Conservation (phyloP, 2,113 vertebrate genomes). For the Poeciliopsis occidentalis region DNA sequence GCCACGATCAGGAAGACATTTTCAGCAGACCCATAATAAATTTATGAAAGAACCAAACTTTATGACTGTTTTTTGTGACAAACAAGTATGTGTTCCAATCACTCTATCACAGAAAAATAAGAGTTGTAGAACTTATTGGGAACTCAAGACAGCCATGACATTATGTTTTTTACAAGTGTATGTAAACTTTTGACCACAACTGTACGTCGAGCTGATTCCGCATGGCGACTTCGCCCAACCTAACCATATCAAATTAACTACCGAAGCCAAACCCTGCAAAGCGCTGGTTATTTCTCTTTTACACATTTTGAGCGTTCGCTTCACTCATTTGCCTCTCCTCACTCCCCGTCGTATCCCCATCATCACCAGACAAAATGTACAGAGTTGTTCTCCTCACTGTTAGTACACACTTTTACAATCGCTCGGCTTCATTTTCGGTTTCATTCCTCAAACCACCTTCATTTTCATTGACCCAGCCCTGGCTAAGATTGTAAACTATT, state of each 20-base stretch:
- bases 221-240: constrained; percentile 30
- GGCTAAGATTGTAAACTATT: constrained; percentile 84
- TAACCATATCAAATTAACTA: constrained; percentile 28
- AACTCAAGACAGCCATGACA: too few relatives aligned
- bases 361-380: constrained; percentile 57
- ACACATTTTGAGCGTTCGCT: constrained; percentile 38
- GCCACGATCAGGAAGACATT: too few relatives aligned
- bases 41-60: too few relatives aligned
- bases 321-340: too few relatives aligned
- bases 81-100: too few relatives aligned
- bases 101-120: too few relatives aligned
- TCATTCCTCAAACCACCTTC: constrained; percentile 64
- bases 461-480: constrained; percentile 76
- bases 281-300: constrained; percentile 15
- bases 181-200: too few relatives aligned
- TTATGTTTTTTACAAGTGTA: too few relatives aligned
- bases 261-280: constrained; percentile 37
- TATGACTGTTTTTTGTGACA: too few relatives aligned
- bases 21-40: too few relatives aligned
- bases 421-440: constrained; percentile 52
- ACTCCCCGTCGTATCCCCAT: constrained; percentile 57
- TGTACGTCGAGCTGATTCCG: constrained; percentile 33
- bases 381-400: constrained; percentile 64
- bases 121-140: too few relatives aligned
- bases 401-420: constrained; percentile 57